Evolutionary conservation across 2,888 invertebrate genomes (phyloP), one percentile per base, ranked within the genome.

Genomic region (Timema podura): DNA sequence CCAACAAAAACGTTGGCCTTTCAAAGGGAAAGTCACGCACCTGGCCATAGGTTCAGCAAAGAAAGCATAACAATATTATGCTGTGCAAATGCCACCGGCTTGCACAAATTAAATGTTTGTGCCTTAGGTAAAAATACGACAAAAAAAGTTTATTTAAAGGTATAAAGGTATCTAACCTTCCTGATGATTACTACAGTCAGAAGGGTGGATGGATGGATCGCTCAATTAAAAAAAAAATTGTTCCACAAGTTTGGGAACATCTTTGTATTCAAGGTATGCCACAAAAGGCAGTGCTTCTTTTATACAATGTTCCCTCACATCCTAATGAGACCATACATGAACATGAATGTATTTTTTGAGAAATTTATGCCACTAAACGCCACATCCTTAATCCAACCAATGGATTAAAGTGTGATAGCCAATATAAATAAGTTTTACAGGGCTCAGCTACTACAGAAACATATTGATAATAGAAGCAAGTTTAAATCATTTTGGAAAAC

Each of bases 1-100:
- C 61, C 61, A 8, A 30, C 2, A 30, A 61, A 44, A 44, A 30
- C 30, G 1, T 45, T 61, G 5, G 61, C 61, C 10, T 8, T 13
- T 11, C 6, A 8, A 5, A 11, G 10, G 45, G 61, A 61, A 44
- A 16, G 13, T 5, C 3, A 2, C 2, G 61, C 30, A n/a, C 30
- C 61, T 16, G 61, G 2, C 30, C 61, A 61, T 45, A 61, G 45
- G 13, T 61, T 45, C 16, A 61, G 61, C 61, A 61, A 61, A 30
- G 61, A 7, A 13, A 5, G 30, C 6, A 30, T 61, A 6, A 61
- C 61, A 44, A 16, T 16, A 15, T 44, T 61, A 45, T 61, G 61
- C 45, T 5, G 30, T 30, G 61, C 61, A 11, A 61, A 61, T 61
- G 30, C 6, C 1, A 61, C 2, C 6, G 15, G 61, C 8, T 10